Evolutionary conservation across 2,888 invertebrate species (phyloP), one percentile per base, ranked within the genome.

Genomic region (Drosophila infuscata): DNA sequence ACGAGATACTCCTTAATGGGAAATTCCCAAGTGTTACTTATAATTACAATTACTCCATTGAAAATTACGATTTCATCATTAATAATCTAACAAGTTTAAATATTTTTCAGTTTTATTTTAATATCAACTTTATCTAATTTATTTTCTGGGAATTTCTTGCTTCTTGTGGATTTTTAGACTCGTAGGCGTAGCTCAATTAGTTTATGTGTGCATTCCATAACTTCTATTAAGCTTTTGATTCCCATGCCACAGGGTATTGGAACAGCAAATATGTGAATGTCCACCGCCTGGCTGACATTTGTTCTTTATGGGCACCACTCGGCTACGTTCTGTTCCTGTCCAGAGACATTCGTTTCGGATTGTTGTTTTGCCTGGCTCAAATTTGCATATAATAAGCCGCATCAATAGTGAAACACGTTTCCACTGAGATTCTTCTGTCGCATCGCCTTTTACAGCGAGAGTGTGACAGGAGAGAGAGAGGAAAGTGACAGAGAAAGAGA

Each of bases 331-430:
- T 79, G 80, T 72, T 74, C 71, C 65, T 69, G 51, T 62, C 43
- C 65, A 38, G 46, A 56, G 63, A 61, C 71, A 74, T 76, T 69
- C 77, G 80, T 54, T 67, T 53, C 51, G 71, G 80, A 57, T 76
- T 68, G 76, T 80, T 75, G 66, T 61, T 80, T 43, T 76, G 80
- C 76, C 81, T 89, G 82, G 81, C 69, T 79, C 88, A 91, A 92
- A 92, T 92, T 92, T 92, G 92, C 92, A 92, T 92, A 92, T 92
- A 92, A 92, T 92, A 91, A 92, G 91, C 91, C 91, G 90, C 91
- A 92, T 92, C 91, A 91, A 91, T 89, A 91, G 88, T 80, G 82
- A 82, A 83, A 92, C 92, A 92, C 92, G 92, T 92, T 90, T 91
- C 72, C 61, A 64, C 81, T 65, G 88, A 76, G 83, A 89, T 88